phyloP scores from a whole-genome alignment of 1,140 invertebrate genomes.

The Polypedilum vanderplanki region DNA sequence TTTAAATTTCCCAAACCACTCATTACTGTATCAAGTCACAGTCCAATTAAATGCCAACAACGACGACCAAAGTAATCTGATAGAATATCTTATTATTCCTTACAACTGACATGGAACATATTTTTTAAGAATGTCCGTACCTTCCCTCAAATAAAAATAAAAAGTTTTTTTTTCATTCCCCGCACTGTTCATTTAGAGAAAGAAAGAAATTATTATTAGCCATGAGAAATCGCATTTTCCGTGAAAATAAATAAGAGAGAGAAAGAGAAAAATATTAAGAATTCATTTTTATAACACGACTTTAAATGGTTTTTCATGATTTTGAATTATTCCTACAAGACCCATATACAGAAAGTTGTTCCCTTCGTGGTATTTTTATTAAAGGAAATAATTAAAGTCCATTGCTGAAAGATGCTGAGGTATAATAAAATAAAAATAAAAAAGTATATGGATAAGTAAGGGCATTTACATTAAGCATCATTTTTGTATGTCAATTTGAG shows the following conservation, averaged over 20 bases:
- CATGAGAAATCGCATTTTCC: constrained; percentile 14
- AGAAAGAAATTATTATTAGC: neutral
- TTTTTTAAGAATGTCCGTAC: too few relatives aligned
- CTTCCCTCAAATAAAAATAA: too few relatives aligned
- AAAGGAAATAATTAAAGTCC: constrained; percentile 20
- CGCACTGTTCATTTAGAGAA: too few relatives aligned
- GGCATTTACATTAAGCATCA: neutral
- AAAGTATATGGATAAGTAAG: too few relatives aligned
- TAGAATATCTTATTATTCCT: constrained; percentile 1
- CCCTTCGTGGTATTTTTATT: constrained; percentile 17
- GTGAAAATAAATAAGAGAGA: too few relatives aligned
- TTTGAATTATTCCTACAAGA: constrained; percentile 14
- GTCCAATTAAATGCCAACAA: constrained; percentile 21
- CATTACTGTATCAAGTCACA: neutral
- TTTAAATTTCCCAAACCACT: constrained; percentile 20
- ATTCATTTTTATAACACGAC: constrained; percentile 6
- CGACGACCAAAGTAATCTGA: neutral
- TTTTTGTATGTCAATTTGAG: constrained; percentile 21
- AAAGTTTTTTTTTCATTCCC: too few relatives aligned
- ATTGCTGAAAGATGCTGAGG: constrained; percentile 25
- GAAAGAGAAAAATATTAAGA: constrained; percentile 25
- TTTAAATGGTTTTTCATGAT: constrained; percentile 25
- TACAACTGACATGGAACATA: neutral
- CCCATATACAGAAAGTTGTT: neutral
- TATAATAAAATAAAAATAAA: constrained; percentile 16